phyloP scores from a whole-genome alignment of 2,113 vertebrate species.

The Arothron firmamentum region DNA sequence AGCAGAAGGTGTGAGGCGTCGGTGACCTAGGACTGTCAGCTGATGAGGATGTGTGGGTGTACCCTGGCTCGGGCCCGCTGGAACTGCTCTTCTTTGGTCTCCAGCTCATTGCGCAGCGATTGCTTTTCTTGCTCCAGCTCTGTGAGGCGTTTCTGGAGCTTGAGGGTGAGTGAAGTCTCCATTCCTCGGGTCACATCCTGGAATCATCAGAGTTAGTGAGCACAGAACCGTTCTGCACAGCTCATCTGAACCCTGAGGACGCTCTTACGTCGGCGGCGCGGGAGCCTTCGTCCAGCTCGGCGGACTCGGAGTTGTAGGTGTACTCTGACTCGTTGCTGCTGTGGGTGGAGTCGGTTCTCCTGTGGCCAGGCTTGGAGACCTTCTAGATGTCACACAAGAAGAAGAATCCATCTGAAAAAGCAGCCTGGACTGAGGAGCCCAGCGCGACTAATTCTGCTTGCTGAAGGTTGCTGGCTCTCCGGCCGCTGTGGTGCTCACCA shows the following conservation, averaged over 20 bases:
- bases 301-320: slow-evolving; percentile 91
- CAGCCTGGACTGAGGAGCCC: too few species aligned
- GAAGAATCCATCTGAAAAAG: not conserved
- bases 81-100: slow-evolving; percentile 90
- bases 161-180: slow-evolving; percentile 95
- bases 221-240: too few species aligned
- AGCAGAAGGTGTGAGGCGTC: too few species aligned
- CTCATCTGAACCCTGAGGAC: too few species aligned
- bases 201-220: not conserved
- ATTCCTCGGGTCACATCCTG: slow-evolving; percentile 91
- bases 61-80: slow-evolving; percentile 90
- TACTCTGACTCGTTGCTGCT: slow-evolving; percentile 98
- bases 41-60: too few species aligned
- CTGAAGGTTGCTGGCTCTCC: not conserved
- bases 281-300: slow-evolving; percentile 86
- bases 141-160: slow-evolving; percentile 94
- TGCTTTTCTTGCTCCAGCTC: slow-evolving; percentile 97
- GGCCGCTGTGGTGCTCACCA: slow-evolving; percentile 67
- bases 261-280: slow-evolving; percentile 80
- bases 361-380: slow-evolving; percentile 89
- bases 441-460: too few species aligned
- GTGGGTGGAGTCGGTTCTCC: slow-evolving; percentile 93
- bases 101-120: slow-evolving; percentile 89
- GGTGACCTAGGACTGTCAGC: too few species aligned
- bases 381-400: slow-evolving; percentile 65